These are phyloP conservation scores for Enoplosus armatus DNA, from an alignment of 2,797 vertebrate species.

Conservation along the genomic window DNA sequence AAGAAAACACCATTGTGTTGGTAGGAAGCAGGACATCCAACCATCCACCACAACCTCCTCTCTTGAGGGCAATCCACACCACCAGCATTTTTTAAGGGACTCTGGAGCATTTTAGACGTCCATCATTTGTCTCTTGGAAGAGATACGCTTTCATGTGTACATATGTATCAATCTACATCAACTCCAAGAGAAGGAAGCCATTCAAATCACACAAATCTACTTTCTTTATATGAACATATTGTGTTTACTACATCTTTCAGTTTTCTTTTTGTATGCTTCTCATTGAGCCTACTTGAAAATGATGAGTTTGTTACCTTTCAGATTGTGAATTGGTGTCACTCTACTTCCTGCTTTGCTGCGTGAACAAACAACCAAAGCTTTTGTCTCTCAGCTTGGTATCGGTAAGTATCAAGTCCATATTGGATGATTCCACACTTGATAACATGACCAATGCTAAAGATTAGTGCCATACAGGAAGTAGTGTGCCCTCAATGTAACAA, in stretches of 20 bases:
- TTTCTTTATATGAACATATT: not conserved
- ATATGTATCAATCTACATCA: not conserved
- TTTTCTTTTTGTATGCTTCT: not conserved
- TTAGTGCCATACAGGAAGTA: not conserved
- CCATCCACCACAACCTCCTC: conserved; percentile 6
- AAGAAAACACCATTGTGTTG: not conserved
- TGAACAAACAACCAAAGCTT: not conserved
- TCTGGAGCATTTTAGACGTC: not conserved
- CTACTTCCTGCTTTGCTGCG: not conserved
- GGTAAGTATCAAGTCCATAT: not conserved
- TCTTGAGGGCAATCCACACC: not conserved
- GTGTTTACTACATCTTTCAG: not conserved
- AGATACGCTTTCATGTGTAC: not conserved
- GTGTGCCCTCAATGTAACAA: not conserved
- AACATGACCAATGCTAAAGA: not conserved
- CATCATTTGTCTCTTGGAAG: not conserved
- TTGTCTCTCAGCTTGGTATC: not conserved
- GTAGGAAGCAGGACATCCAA: conserved; percentile 2
- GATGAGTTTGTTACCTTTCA: too few species aligned
- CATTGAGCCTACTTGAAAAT: too few species aligned
- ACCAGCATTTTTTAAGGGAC: not conserved
- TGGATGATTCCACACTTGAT: not conserved
- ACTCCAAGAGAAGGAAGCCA: not conserved
- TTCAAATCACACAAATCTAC: not conserved
- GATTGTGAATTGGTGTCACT: not conserved